Percentiles rank a stretch among this genome's conserved stretches.
Evolutionary conservation across 2,113 vertebrate species (phyloP).

Genomic region (Coptodon bakossiorum): DNA sequence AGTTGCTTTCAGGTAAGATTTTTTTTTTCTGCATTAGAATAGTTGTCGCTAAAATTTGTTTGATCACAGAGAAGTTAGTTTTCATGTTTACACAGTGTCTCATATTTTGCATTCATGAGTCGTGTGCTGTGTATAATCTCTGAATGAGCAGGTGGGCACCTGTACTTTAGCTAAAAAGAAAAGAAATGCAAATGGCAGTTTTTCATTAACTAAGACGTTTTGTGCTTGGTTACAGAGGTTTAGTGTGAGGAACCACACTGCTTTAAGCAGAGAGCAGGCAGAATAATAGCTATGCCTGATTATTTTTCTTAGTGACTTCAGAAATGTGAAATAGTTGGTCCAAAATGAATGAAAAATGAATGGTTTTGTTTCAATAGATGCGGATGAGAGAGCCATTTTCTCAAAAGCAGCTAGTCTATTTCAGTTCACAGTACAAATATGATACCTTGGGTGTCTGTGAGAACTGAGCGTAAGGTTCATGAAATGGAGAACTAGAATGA

Average conservation of each 20-base stretch:
- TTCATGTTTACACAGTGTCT: not conserved
- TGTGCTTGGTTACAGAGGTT: not conserved
- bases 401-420: not conserved
- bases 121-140: not conserved
- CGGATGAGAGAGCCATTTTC: not conserved
- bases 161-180: not conserved
- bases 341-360: not conserved
- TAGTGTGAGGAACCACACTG: not conserved
- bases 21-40: not conserved
- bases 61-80: not conserved
- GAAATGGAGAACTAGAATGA: not conserved
- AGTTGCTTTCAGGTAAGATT: slow-evolving; percentile 84
- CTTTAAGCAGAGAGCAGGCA: not conserved
- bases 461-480: not conserved
- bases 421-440: not conserved
- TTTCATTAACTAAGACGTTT: not conserved
- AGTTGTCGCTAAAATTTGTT: not conserved
- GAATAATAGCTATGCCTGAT: not conserved
- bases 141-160: not conserved
- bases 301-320: not conserved
- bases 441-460: not conserved
- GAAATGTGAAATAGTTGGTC: not conserved
- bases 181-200: not conserved
- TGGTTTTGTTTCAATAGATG: not conserved
- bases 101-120: not conserved